Conservation (phyloP, 2,113 vertebrate genomes). For the Pterophyllum scalare region DNA sequence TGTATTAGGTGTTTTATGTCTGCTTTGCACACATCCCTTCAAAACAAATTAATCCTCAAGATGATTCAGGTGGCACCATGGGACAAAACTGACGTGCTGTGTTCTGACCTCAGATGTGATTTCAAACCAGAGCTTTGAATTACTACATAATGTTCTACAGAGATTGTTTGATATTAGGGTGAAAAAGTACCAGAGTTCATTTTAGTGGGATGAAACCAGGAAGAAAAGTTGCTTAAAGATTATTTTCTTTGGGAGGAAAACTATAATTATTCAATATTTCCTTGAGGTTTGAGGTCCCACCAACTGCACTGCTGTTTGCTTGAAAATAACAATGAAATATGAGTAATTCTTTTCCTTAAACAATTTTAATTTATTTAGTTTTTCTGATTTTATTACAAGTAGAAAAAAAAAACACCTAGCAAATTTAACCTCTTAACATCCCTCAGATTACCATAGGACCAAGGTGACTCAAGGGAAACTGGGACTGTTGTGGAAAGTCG, state of each 20-base stretch:
- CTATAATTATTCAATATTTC: too few relatives aligned
- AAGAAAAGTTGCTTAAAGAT: not conserved
- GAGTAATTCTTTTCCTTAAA: not conserved
- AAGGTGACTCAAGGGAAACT: too few relatives aligned
- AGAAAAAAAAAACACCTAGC: not conserved
- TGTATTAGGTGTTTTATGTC: conserved; percentile 26
- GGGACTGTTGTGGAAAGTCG: too few relatives aligned
- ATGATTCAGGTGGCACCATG: not conserved
- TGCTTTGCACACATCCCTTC: not conserved
- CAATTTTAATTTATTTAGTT: not conserved
- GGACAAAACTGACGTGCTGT: not conserved
- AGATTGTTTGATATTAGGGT: conserved; percentile 9
- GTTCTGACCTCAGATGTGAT: conserved; percentile 29
- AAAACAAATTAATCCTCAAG: not conserved
- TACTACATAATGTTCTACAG: not conserved
- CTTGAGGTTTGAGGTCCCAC: not conserved
- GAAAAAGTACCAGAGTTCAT: not conserved
- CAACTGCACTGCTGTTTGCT: not conserved
- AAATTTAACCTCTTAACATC: not conserved
- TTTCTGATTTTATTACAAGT: not conserved
- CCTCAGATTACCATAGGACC: too few relatives aligned
- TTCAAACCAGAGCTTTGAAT: conserved; percentile 25
- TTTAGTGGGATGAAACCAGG: not conserved
- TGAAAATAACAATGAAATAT: not conserved
- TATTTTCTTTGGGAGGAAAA: not conserved